phyloP scores from a whole-genome alignment of 2,113 vertebrate genomes.

The Sclerurus mexicanus region DNA sequence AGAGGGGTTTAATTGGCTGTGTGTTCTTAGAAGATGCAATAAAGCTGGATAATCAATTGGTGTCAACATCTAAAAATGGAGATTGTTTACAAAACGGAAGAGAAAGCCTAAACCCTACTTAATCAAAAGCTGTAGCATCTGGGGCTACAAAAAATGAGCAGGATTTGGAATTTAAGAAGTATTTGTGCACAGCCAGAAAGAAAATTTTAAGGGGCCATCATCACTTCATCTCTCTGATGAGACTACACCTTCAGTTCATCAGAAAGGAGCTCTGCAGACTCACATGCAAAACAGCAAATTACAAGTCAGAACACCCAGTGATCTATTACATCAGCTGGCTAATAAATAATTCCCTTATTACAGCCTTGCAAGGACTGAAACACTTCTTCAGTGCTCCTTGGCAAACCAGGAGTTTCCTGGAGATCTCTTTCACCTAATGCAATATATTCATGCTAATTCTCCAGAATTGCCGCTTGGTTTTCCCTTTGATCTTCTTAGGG shows the following conservation, averaged over 20 bases:
- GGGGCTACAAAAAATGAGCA: background rate
- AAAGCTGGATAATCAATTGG: constrained; percentile 37
- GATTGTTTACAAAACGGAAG: background rate
- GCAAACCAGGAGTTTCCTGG: background rate
- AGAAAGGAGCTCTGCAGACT: background rate
- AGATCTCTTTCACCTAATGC: constrained; percentile 5
- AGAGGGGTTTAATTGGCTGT: constrained; percentile 62
- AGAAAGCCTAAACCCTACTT: background rate
- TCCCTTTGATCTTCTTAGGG: background rate
- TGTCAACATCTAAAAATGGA: constrained; percentile 34
- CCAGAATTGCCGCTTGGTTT: background rate
- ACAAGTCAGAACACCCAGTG: background rate
- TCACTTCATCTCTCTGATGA: background rate
- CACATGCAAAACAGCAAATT: background rate
- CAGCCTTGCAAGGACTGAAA: background rate
- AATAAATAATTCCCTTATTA: constrained; percentile 5
- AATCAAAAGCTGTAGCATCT: background rate
- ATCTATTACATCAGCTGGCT: background rate
- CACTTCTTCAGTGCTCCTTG: background rate
- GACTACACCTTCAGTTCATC: background rate
- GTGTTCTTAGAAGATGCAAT: constrained; percentile 51
- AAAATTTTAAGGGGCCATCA: background rate
- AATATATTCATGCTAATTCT: background rate
- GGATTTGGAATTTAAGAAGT: background rate
- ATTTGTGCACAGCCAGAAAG: background rate